Evolutionary conservation across 2,888 invertebrate species (phyloP).

Genomic region (Zhengitettix transpicula): DNA sequence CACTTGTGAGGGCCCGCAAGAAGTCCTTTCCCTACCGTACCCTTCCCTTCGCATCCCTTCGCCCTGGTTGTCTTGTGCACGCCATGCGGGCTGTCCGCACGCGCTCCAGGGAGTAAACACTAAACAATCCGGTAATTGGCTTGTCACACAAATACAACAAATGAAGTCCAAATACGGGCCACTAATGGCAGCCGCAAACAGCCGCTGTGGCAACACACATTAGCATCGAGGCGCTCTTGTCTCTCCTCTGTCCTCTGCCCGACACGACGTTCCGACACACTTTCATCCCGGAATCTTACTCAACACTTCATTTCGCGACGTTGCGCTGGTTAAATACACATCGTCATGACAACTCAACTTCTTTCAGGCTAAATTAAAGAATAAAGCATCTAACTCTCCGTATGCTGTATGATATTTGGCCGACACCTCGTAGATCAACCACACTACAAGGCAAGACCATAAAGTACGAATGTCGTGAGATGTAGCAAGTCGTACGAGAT

Average conservation of each 20-base stretch:
- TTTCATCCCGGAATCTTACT: background rate
- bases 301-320: background rate
- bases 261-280: background rate
- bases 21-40: too few species aligned
- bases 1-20: too few species aligned
- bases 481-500: too few species aligned
- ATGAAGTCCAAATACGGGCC: conserved; percentile 9
- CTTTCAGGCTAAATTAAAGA: too few species aligned
- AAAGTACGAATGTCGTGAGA: too few species aligned
- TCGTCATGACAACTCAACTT: too few species aligned
- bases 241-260: background rate
- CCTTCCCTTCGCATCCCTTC: too few species aligned
- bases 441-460: too few species aligned
- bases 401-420: too few species aligned
- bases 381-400: too few species aligned
- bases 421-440: too few species aligned
- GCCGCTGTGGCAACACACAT: background rate
- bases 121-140: conserved; percentile 4
- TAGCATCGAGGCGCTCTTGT: background rate
- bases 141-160: conserved; percentile 3
- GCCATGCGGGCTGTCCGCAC: background rate
- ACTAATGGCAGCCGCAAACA: background rate
- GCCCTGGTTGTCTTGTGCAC: background rate
- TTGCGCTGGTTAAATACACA: too few species aligned
- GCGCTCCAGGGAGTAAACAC: conserved; percentile 3